Evolutionary conservation across 2,797 vertebrate genomes (phyloP).

Genomic region (Crenichthys baileyi): DNA sequence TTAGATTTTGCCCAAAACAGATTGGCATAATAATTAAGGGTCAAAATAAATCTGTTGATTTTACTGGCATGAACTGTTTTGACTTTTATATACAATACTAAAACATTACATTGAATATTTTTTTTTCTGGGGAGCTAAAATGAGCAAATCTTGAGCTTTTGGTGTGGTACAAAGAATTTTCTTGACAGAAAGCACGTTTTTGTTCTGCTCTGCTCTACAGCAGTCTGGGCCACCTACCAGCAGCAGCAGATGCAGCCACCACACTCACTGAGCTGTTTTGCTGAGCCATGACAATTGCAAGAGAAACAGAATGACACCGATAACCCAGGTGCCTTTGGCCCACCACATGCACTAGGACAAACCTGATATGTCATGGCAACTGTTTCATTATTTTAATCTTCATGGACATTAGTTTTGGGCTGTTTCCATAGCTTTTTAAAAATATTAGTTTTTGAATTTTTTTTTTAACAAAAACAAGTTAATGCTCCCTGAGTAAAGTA

Average conservation of each 20-base stretch:
- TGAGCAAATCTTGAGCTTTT: neutral
- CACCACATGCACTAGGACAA: conserved; percentile 33
- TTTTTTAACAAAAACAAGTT: neutral
- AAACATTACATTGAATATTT: conserved; percentile 1
- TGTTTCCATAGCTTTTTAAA: conserved; percentile 4
- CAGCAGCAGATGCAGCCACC: conserved; percentile 77
- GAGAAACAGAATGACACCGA: conserved; percentile 48
- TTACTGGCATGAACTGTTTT: neutral
- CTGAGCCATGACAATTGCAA: conserved; percentile 61
- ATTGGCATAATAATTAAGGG: neutral
- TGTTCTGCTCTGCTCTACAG: conserved; percentile 43
- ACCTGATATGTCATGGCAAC: conserved; percentile 47
- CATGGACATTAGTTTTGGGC: conserved; percentile 8
- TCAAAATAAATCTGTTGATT: neutral
- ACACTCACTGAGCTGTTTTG: conserved; percentile 66
- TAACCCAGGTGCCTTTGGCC: conserved; percentile 53
- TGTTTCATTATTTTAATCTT: conserved; percentile 43
- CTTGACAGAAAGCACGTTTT: conserved; percentile 21
- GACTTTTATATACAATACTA: neutral
- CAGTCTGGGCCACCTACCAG: conserved; percentile 46
- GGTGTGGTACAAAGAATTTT: conserved; percentile 10
- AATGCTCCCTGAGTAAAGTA: neutral
- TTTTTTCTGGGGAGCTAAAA: conserved; percentile 12
- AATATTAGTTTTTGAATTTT: neutral
- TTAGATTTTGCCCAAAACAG: neutral